phyloP scores from a whole-genome alignment of 35 echinoderm and acorn worm species.

The Holothuria glaberrima region DNA sequence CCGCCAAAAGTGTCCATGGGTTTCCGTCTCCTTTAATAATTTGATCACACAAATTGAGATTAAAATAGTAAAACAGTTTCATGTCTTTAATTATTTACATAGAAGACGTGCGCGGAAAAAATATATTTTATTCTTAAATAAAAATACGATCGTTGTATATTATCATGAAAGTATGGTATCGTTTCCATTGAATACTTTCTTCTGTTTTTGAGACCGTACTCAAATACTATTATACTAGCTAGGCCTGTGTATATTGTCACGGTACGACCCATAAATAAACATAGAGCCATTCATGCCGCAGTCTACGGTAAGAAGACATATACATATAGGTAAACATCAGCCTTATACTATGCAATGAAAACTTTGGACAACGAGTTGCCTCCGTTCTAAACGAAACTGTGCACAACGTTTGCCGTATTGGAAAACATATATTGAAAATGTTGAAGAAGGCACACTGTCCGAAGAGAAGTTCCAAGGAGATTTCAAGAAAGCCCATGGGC shows the following conservation, averaged over 20 bases:
- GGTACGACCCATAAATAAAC: too few relatives aligned
- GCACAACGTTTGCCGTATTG: background rate
- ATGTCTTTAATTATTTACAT: background rate
- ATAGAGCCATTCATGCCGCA: too few relatives aligned
- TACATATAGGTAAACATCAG: too few relatives aligned
- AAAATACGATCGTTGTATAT: background rate
- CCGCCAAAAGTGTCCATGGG: too few relatives aligned
- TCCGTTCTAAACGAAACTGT: constrained; percentile 1
- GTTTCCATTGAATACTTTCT: too few relatives aligned
- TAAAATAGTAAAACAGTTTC: background rate
- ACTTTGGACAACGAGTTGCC: background rate
- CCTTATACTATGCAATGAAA: too few relatives aligned
- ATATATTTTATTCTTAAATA: background rate
- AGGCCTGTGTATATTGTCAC: too few relatives aligned
- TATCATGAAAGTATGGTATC: background rate
- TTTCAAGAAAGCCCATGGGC: background rate
- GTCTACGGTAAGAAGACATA: too few relatives aligned
- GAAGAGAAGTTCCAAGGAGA: background rate
- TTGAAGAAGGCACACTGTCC: background rate
- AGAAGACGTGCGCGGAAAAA: background rate
- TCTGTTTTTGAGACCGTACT: too few relatives aligned
- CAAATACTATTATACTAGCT: too few relatives aligned
- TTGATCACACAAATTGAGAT: background rate
- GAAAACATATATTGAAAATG: background rate
- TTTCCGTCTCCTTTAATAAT: too few relatives aligned